Base-by-base conservation (phyloP, 2,888 invertebrate species). In the Lithodes maja region DNA sequence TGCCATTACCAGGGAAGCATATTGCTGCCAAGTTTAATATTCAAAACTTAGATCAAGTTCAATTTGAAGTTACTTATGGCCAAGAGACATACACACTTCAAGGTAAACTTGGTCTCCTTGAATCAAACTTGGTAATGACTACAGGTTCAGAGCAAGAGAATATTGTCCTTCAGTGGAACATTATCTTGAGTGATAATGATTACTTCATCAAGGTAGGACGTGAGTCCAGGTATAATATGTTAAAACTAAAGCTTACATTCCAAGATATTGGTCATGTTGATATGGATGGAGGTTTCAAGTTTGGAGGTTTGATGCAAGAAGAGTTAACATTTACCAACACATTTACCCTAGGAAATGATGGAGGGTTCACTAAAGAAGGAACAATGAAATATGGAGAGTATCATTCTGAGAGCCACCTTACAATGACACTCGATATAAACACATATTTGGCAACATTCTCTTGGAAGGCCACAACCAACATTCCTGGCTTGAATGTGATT, bases 11-110 rank as follows among this genome's bases (percentile, higher is more conserved):
- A 3, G 90, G 85, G 90, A 82, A 88, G 49, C 53, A 88, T 75
- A 69, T 91, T 33, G 74, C 85, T 3, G 90, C 88, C 49, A 85
- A 74, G n/a, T 91, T 90, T 89, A 74, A 91, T 52, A 15, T 90
- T 33, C 50, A 74, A 74, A 61, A 90, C 52, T 68, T n/a, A 15
- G 50, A 86, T 7, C 52, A 83, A n/a, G 52, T 79, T 7, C 75
- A 53, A 1, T n/a, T 90, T 7, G 85, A 53, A 3, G 74, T 91
- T 5, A 85, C 79, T 5, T 5, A 83, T 49, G 88, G 77, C 53
- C 33, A 61, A 0, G 83, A 54, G n/a, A 85, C 81, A 54, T 91
- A 88, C 83, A 90, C n/a, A 15, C 85, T 55, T 1, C n/a, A 52
- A 50, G 91, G 91, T 2, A 88, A 49, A 77, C n/a, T 91, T 50